A percentile compares a stretch with the other conserved stretches of the same genome.
Conservation (phyloP, 2,888 invertebrate species). For the Temnothorax rugatulus region DNA sequence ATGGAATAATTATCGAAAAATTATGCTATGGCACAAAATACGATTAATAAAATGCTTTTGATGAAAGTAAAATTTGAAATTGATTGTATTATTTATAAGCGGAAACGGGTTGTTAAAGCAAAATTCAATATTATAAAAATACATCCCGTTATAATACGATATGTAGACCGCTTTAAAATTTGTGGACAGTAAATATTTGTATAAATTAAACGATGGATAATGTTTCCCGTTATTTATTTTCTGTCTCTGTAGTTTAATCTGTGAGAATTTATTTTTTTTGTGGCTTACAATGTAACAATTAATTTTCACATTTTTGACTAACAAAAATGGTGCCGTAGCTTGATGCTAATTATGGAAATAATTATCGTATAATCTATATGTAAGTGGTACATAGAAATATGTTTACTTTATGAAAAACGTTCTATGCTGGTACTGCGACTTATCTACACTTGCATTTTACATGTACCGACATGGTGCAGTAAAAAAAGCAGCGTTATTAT, state of each 20-base stretch:
- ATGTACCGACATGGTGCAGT: conserved; percentile 17
- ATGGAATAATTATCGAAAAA: not conserved
- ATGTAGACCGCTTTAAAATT: not conserved
- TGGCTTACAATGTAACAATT: not conserved
- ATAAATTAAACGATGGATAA: not conserved
- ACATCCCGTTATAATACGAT: not conserved
- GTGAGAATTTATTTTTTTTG: not conserved
- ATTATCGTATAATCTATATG: not conserved
- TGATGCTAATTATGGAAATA: not conserved
- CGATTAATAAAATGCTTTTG: not conserved
- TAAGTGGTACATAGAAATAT: not conserved
- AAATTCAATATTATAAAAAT: not conserved
- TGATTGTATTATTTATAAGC: not conserved
- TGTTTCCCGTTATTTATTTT: not conserved
- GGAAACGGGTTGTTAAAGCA: too few relatives aligned
- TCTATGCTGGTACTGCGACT: not conserved
- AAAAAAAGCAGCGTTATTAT: conserved; percentile 40
- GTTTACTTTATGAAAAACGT: not conserved
- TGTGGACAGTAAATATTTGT: not conserved
- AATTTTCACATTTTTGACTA: not conserved
- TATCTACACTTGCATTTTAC: not conserved
- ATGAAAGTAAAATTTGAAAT: not conserved
- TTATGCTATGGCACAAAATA: not conserved
- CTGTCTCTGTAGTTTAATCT: not conserved
- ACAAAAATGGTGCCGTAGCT: not conserved